Base-by-base conservation (phyloP, 53 echinoderm and acorn worm species). In the Patiria pectinifera region DNA sequence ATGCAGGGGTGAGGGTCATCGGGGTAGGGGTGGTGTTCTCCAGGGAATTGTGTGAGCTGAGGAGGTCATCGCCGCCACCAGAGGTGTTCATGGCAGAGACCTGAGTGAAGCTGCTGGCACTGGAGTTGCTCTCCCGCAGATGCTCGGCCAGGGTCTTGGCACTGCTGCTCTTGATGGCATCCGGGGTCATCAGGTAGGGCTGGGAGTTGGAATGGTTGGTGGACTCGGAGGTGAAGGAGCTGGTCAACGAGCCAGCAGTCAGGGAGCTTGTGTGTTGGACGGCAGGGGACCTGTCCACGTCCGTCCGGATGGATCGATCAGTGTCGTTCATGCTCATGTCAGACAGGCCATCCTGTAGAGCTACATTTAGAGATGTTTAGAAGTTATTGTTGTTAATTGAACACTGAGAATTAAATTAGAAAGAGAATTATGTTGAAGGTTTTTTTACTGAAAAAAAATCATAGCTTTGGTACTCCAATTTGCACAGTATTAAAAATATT, bases 171-270 rank as follows among this genome's bases (percentile, higher is more conserved):
- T 89, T 97, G 80, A 99, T 93, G 70, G 97, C 95, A 58, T 96
- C 97, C 14, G 99, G 99, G 3, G 99, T 97, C 92, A 99, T 95
- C 78, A 99, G 93, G 84, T 94, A 96, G 4, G 97, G 95, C 83
- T 96, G 97, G 72, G 90, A 44, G n/a, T 89, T 77, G 12, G 96
- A 96, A 43, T 94, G 96, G 14, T 80, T 90, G 62, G 95, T 76
- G 72, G 99, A 95, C 83, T 99, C 99, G 0, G 97, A 96, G 0
- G 99, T 95, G 91, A 99, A 99, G 63, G 97, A 97, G 88, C 97
- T 97, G 44, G 99, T 96, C 72, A 95, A 25, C 45, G 95, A 94
- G 58, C 93, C 93, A 13, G 94, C 93, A 25, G 97, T 95, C n/a
- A 95, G 89, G 16, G 93, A 86, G 21, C 92, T 94, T 4, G 92